Base-by-base conservation (phyloP, 2,888 invertebrate genomes). In the Cynaeus angustus region DNA sequence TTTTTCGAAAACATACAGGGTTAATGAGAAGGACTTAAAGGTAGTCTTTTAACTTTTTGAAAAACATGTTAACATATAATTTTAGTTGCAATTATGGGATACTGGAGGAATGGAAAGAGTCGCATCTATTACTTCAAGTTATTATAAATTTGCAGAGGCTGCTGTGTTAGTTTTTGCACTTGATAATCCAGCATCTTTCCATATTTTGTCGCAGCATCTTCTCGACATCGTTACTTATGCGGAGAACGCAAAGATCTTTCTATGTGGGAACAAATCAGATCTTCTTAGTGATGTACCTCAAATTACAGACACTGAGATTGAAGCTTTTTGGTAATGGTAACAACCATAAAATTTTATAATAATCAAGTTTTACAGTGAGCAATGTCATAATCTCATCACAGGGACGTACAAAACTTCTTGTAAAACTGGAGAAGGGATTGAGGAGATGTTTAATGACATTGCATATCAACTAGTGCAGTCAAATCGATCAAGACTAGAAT, bases 81-180 rank as follows among this genome's bases (percentile, higher is more conserved):
- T 86, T 55, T 84, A 97, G 96, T 86, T 98, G 72, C 96, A 97
- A 86, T 86, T 98, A 75, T 98, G 97, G 97, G 98, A 98, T 83
- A 98, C 98, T 37, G 97, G 97, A 75, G 97, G 97, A 53, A 96
- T 98, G 95, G 98, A 98, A 85, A 88, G 97, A 78, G 96, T 97
- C 72, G 97, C 97, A 48, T 96, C 96, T 1, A 94, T 98, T 13
- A 97, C 97, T 8, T 95, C 96, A 26, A 96, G 95, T 82, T 98
- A 98, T 83, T 98, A 97, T 84, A 97, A 97, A 86, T 96, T 96
- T 86, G 95, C 97, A 1, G 96, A 97, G 83, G 97, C 96, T 70
- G 97, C 97, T 67, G 91, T 98, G 78, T 87, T 98, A 72, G 96
- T 97, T 4, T 98, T 97, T 86, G 92, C 95, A 37, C 86, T 96